Evolutionary conservation across 2,888 invertebrate species (phyloP).

Genomic region (Apamea sordens): DNA sequence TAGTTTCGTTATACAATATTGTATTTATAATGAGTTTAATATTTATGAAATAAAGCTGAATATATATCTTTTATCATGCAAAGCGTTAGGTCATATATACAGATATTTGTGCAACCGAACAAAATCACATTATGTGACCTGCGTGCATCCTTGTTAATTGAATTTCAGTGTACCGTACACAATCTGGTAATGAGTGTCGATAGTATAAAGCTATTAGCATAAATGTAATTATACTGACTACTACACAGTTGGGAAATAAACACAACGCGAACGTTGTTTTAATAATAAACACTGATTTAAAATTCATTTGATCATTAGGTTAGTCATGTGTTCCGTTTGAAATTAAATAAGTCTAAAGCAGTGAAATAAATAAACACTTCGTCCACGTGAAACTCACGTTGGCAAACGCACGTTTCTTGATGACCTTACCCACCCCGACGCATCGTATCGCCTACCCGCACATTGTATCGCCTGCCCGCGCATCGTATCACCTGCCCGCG

Average conservation of each 20-base stretch:
- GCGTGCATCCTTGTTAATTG: conserved; percentile 50
- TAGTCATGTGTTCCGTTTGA: not conserved
- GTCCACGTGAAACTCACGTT: not conserved
- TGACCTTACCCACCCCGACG: not conserved
- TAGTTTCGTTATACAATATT: no score
- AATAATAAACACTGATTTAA: not conserved
- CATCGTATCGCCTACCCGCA: not conserved
- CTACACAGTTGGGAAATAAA: not conserved
- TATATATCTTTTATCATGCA: not conserved
- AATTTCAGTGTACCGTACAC: conserved; percentile 50
- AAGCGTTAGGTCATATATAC: not conserved
- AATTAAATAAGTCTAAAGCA: not conserved
- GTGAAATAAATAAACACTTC: no score
- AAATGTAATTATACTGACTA: conserved; percentile 9
- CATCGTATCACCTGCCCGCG: not conserved
- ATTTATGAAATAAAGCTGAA: no score
- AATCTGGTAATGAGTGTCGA: conserved; percentile 26
- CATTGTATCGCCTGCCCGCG: not conserved
- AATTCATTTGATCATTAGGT: not conserved
- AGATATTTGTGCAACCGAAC: not conserved
- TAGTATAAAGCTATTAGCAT: conserved; percentile 20
- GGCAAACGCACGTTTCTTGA: no score
- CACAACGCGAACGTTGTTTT: not conserved
- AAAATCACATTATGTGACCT: not conserved
- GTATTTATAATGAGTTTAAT: no score